Evolutionary conservation across 2,113 vertebrate species (phyloP), one percentile per base, ranked within the genome.

Genomic region (Ictalurus furcatus): DNA sequence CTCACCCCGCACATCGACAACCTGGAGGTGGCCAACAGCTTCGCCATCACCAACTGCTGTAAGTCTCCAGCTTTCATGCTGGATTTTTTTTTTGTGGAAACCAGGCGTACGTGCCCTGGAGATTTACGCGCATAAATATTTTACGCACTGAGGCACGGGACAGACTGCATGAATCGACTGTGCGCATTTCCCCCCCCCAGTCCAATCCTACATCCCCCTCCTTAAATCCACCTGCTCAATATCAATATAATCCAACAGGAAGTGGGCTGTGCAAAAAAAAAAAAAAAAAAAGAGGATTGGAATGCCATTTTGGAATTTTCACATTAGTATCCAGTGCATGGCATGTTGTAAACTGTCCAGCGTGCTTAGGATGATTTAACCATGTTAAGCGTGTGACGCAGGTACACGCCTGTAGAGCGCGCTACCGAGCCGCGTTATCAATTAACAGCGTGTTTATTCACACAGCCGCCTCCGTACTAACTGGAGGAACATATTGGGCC

Each of bases 21-120:
- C 95, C 95, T 99, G 96, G 98, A 99, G 96, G 98, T 99, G 94
- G 97, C 98, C 30, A 99, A 99, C 96, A 99, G 98, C 95, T 99
- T 99, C 93, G 98, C 98, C 28, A 98, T 99, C 91, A 99, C 98
- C 94, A 99, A 99, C 92, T 98, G 98, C 94, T 99, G 98, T 99
- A 94, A 99, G 98, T 99, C 93, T 58, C 54, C 71, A 40, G 56
- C 34, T 59, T 59, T 34, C 19, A 37, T 40, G 5, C 58, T 40
- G 58, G 16, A 2, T 19, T 23, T 11, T 14, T 67, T 12, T n/a
- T n/a, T 65, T 1, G 3, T 63, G 23, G 9, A 48, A 28, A 78
- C 28, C 79, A 81, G 16, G 12, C 16, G 16, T 52, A n/a, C 17
- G 5, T 59, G 54, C 11, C 58, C 23, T 4, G 58, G 58, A 44